A percentile compares a stretch with the other conserved stretches of the same genome.
These are phyloP conservation scores for Parnassius glacialis DNA, from an alignment of 2,888 invertebrate species.

Conservation along the genomic window DNA sequence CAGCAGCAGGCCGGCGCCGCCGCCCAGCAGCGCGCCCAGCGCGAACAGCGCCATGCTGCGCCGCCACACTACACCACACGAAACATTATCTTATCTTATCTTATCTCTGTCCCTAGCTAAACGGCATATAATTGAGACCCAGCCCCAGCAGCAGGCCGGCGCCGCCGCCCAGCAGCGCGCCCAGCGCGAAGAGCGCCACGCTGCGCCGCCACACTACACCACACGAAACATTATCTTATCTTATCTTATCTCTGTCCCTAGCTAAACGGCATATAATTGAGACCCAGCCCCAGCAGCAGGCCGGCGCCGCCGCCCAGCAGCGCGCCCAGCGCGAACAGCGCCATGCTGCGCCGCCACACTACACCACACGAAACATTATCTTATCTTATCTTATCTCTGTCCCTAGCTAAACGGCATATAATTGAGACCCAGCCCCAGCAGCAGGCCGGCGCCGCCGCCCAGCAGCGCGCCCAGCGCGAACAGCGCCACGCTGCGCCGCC, in stretches of 20 bases:
- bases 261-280: too few relatives aligned
- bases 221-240: too few relatives aligned
- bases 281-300: slow-evolving; percentile 52
- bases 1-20: slow-evolving; percentile 54
- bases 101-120: too few relatives aligned
- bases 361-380: background rate
- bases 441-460: slow-evolving; percentile 60
- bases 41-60: slow-evolving; percentile 66
- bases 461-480: slow-evolving; percentile 59
- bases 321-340: slow-evolving; percentile 63
- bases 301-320: slow-evolving; percentile 59
- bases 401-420: too few relatives aligned
- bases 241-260: too few relatives aligned
- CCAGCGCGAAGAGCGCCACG: slow-evolving; percentile 64
- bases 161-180: slow-evolving; percentile 55
- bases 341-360: slow-evolving; percentile 74
- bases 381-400: too few relatives aligned
- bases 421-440: slow-evolving; percentile 47
- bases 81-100: too few relatives aligned
- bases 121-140: background rate
- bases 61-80: slow-evolving; percentile 61
- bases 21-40: slow-evolving; percentile 58
- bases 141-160: slow-evolving; percentile 59
- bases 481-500: slow-evolving; percentile 70
- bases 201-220: slow-evolving; percentile 70